Percentiles rank a stretch among this genome's conserved stretches.
phyloP scores from a whole-genome alignment of 2,888 invertebrate species.

The Therioaphis trifolii region DNA sequence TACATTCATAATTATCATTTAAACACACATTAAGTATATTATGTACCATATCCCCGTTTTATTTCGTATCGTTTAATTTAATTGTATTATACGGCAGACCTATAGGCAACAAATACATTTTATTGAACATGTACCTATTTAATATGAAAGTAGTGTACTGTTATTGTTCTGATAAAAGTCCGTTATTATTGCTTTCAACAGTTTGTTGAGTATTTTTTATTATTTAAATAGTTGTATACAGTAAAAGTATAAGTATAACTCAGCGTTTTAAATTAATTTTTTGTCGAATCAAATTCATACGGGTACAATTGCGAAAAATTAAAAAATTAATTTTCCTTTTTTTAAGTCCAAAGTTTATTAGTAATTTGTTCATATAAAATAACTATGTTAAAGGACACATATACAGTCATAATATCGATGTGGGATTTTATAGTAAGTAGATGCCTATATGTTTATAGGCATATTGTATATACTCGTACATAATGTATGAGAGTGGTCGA shows the following conservation, averaged over 20 bases:
- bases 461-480: background rate
- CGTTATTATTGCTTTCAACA: background rate
- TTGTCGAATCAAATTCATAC: no score
- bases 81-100: no score
- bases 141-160: no score
- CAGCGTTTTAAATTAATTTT: no score
- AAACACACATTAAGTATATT: background rate
- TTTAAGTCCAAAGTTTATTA: background rate
- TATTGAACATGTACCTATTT: no score
- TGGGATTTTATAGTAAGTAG: no score
- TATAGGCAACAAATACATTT: background rate
- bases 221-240: no score
- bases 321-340: background rate
- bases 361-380: background rate
- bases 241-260: no score
- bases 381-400: background rate
- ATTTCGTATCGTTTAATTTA: background rate
- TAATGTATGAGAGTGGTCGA: constrained; percentile 32
- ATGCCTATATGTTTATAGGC: no score
- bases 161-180: background rate
- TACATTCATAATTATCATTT: background rate
- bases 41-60: background rate
- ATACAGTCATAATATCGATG: background rate
- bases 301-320: no score
- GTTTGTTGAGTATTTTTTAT: no score